Evolutionary conservation across 2,888 invertebrate genomes (phyloP).

Genomic region (Leptothorax acervorum): DNA sequence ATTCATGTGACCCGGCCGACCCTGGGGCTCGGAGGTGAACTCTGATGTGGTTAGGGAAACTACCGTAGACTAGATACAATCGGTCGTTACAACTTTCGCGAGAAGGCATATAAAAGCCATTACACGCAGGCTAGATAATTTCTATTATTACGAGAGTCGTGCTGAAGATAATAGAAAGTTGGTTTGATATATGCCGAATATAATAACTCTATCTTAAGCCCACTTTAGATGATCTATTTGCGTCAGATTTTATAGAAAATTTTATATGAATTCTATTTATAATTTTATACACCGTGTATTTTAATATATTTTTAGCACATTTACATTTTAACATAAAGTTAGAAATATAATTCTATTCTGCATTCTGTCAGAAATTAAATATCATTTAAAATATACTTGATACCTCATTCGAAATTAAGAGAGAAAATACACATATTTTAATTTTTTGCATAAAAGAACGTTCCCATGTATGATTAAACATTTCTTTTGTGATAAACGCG

Average conservation of each 20-base stretch:
- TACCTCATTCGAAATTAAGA: neutral
- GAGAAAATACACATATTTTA: neutral
- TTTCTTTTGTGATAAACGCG: neutral
- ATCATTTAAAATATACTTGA: neutral
- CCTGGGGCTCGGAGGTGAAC: conserved; percentile 34
- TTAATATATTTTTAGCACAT: neutral
- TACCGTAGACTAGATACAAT: conserved; percentile 45
- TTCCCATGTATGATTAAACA: neutral
- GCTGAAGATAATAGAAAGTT: conserved; percentile 44
- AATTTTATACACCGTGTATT: neutral
- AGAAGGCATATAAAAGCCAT: conserved; percentile 48
- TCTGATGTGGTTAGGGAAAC: conserved; percentile 50
- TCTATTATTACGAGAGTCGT: conserved; percentile 44
- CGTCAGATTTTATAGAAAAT: neutral
- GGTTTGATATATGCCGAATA: conserved; percentile 29
- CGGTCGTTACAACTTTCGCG: conserved; percentile 54
- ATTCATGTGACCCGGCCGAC: conserved; percentile 49
- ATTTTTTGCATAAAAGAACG: neutral
- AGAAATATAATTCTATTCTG: neutral
- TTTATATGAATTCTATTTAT: neutral
- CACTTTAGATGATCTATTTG: conserved; percentile 11
- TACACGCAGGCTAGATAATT: conserved; percentile 45
- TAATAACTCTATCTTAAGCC: conserved; percentile 30
- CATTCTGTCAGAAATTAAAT: neutral
- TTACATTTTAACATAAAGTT: neutral